Base-by-base conservation (phyloP, 2,888 invertebrate species). In the Pherbina coryleti region DNA sequence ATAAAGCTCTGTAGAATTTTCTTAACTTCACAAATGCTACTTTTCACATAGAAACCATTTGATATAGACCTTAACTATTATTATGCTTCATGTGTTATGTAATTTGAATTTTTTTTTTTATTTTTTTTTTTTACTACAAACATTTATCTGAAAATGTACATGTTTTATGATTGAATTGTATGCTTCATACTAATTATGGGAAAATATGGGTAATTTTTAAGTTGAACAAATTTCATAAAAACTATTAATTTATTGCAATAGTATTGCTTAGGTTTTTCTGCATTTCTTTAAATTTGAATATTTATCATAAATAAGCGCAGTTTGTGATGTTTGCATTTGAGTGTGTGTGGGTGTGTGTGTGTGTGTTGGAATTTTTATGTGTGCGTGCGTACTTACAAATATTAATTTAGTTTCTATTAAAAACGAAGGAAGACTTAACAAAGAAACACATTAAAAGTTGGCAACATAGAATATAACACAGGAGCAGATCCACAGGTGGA, bases 221-320 rank as follows among this genome's bases (percentile, higher is more conserved):
- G 25, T 0, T 60, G 5, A 60, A 25, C 4, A 60, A 60, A 60
- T 60, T 28, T 25, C 28, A 60, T 60, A 17, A 60, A 60, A 60
- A 60, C 44, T 25, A 22, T n/a, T 5, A 60, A 75, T 34, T 79
- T 82, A 84, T 84, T 84, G 81, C 81, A 80, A 79, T 81, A 79
- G 71, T 71, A 74, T 79, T 80, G 67, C 66, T 79, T 72, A 64
- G 25, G 17, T 25, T 66, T 14, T 11, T 62, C 44, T 28, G 49
- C 31, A 53, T 67, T 67, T 70, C 53, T 19, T 22, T 22, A 14
- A 31, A 22, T 31, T 55, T 53, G 5, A 28, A 53, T 70, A 4
- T 53, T 69, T 3, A 49, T 4, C 49, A 17, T 25, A 14, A 22
- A 4, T 69, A 5, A 8, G 8, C 1, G 8, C 8, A 37, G 8